Evolutionary conservation across 2,113 vertebrate genomes (phyloP), one percentile per base, ranked within the genome.

Genomic region (Gambusia holbrooki): DNA sequence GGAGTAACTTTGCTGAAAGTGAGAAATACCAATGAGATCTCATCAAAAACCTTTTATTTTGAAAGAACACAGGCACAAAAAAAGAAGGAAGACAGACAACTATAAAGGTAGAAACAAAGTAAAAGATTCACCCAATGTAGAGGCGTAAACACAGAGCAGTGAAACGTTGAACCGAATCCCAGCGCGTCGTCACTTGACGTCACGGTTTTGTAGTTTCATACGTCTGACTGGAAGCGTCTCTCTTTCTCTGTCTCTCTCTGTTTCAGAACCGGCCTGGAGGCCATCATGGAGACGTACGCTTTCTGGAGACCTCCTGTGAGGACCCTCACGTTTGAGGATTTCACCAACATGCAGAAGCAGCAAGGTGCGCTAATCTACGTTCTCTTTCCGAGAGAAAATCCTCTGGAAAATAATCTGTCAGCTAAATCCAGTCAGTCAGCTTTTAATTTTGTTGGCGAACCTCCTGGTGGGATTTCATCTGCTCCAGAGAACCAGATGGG

Each of bases 231-330:
- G 1, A 64, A 76, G 60, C 32, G 8, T 61, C 5, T 70, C 10
- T 69, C 10, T 76, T 6, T 65, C 9, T 65, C 0, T n/a, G n/a
- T 25, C 0, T 72, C 78, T 92, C 12, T 60, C 27, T 85, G 73
- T 66, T 58, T 69, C 91, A 99, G 98, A 92, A 99, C 98, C 0
- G 98, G 98, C 48, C 94, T 99, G 92, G 98, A 99, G 95, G 98
- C 98, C 33, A 99, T 99, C 88, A 99, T 99, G 98, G 98, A 99
- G 94, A 99, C 97, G 3, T 99, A 99, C 0, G 98, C 98, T 0
- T 99, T 99, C 91, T 99, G 98, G 98, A 99, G 98, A 94, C 98
- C 98, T 62, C 98, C 98, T 0, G 97, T 99, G 76, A 96, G 98
- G 86, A 99, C 98, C 0, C 96, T 99, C 70, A 98, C 98, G 0